These are phyloP conservation scores for Epizoanthus illoricatus DNA, from an alignment of 92 coral and sea anemone species.

Conservation along the genomic window DNA sequence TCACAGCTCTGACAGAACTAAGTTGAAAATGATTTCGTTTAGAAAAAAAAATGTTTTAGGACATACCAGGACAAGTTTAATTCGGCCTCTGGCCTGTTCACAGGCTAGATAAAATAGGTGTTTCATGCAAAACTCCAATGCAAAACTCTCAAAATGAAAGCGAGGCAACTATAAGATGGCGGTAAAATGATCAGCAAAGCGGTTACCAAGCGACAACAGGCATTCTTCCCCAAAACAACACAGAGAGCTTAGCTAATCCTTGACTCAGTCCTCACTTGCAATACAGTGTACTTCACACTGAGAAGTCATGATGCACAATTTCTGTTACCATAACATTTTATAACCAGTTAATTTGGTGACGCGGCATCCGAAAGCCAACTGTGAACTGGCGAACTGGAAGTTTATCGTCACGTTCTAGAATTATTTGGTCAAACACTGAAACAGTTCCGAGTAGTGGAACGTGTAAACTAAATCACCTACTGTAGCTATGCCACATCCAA, in stretches of 20 bases:
- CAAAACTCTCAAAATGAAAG: slow-evolving; percentile 4
- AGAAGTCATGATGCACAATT: slow-evolving; percentile 1
- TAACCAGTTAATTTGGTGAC: background rate
- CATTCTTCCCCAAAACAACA: background rate
- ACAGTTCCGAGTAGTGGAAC: background rate
- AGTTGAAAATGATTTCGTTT: too few relatives aligned
- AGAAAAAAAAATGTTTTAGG: too few relatives aligned
- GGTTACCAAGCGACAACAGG: slow-evolving; percentile 34
- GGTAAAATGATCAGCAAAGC: slow-evolving; percentile 13
- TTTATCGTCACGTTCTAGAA: background rate
- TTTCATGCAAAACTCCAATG: too few relatives aligned
- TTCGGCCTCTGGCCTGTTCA: too few relatives aligned
- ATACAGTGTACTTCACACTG: background rate
- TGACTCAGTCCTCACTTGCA: background rate
- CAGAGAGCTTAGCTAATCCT: background rate
- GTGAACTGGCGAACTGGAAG: background rate
- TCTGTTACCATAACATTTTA: too few relatives aligned
- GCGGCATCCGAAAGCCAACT: background rate
- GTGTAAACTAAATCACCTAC: background rate
- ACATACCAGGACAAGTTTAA: too few relatives aligned
- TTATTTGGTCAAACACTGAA: too few relatives aligned
- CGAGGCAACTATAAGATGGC: slow-evolving; percentile 26
- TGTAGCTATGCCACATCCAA: slow-evolving; percentile 13
- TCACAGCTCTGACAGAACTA: too few relatives aligned
- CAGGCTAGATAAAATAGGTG: too few relatives aligned